Conservation (phyloP, 2,888 invertebrate species). For the Heliconius cydno region DNA sequence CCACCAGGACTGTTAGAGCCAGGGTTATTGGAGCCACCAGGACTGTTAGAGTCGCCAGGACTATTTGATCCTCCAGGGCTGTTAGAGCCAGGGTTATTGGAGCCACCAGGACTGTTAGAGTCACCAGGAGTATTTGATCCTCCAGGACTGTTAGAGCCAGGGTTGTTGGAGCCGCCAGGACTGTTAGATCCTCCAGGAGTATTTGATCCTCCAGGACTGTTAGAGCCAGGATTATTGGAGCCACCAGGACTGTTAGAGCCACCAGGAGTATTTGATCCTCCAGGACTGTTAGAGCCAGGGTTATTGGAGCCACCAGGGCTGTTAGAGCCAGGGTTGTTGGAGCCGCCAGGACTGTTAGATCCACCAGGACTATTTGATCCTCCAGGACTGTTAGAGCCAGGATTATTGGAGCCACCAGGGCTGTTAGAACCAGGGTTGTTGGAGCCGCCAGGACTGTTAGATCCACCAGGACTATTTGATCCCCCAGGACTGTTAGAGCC, state of each 20-base stretch:
- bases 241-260: not conserved
- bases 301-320: not conserved
- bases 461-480: not conserved
- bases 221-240: no score
- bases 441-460: conserved; percentile 3
- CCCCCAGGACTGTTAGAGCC: conserved; percentile 9
- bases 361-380: not conserved
- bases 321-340: not conserved
- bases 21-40: not conserved
- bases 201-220: no score
- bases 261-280: not conserved
- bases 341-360: not conserved
- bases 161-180: not conserved
- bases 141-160: not conserved
- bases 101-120: not conserved
- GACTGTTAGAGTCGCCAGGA: not conserved
- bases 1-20: not conserved
- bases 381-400: conserved; percentile 1
- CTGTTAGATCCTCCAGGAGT: not conserved
- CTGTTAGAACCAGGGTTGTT: not conserved
- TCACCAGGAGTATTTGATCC: not conserved
- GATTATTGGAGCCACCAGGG: not conserved
- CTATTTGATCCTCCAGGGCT: no score
- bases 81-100: not conserved
- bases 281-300: not conserved